phyloP scores from a whole-genome alignment of 2,797 vertebrate genomes.

The Poecile montanus region DNA sequence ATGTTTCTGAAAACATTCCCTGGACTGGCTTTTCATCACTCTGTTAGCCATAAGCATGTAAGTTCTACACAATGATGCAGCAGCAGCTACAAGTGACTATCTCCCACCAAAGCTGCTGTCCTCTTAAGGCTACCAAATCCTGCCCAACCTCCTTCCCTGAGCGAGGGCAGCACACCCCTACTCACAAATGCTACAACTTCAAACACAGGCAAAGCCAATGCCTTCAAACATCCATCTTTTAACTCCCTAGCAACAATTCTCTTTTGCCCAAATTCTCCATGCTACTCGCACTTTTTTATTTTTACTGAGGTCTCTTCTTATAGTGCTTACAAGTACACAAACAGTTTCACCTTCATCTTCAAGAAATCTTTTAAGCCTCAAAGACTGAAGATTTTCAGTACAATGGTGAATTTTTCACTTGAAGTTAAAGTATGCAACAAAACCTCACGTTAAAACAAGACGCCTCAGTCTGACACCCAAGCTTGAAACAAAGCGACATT shows the following conservation, averaged over 20 bases:
- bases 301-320: not conserved
- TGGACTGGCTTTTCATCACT: not conserved
- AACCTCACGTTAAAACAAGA: not conserved
- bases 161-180: not conserved
- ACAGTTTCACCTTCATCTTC: conserved; percentile 41
- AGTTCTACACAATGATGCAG: not conserved
- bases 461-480: not conserved
- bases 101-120: not conserved
- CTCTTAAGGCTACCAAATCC: not conserved
- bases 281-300: not conserved
- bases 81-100: not conserved
- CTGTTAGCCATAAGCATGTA: not conserved
- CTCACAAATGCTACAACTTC: not conserved
- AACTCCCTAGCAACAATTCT: not conserved
- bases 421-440: conserved; percentile 4
- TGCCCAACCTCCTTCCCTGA: not conserved
- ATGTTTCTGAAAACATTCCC: not conserved
- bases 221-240: not conserved
- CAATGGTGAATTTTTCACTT: conserved; percentile 11
- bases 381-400: not conserved
- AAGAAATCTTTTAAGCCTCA: conserved; percentile 15
- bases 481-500: not conserved
- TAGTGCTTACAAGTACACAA: conserved; percentile 15
- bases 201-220: not conserved
- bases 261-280: not conserved